Conservation (phyloP, 2,113 vertebrate species). For the Ceyx margarethae region DNA sequence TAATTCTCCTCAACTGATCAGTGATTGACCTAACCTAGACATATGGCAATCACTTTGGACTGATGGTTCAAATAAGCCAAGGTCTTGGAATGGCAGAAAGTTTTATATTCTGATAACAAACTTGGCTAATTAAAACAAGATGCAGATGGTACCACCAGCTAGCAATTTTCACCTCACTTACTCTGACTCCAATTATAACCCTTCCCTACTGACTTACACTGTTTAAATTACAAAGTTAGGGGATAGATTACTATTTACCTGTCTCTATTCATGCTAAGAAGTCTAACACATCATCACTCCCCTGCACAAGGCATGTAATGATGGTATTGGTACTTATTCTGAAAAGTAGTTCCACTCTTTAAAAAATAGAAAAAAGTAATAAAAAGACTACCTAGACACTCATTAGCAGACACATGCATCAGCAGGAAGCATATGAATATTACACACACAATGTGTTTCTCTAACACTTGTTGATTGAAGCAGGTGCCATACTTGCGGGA, state of each 20-base stretch:
- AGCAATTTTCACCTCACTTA: constrained; percentile 81
- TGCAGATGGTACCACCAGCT: constrained; percentile 77
- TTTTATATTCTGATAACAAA: constrained; percentile 70
- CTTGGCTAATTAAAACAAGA: constrained; percentile 76
- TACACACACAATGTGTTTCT: neutral
- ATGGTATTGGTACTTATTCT: constrained; percentile 13
- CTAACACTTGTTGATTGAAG: constrained; percentile 13
- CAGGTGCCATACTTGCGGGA: constrained; percentile 29
- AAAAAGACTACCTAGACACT: constrained; percentile 31
- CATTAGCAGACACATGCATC: constrained; percentile 4
- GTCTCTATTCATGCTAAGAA: constrained; percentile 66
- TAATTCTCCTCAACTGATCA: constrained; percentile 38
- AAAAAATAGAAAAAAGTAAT: neutral
- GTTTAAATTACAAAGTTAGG: constrained; percentile 78
- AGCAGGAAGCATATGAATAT: constrained; percentile 29
- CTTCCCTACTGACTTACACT: constrained; percentile 75
- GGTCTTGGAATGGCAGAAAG: constrained; percentile 64
- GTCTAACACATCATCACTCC: constrained; percentile 64
- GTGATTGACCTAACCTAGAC: constrained; percentile 32
- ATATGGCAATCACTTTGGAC: constrained; percentile 37
- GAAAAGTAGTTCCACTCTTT: constrained; percentile 13
- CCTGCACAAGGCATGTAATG: constrained; percentile 41
- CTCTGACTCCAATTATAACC: constrained; percentile 74
- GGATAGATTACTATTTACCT: constrained; percentile 72
- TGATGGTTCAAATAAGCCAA: constrained; percentile 49